Conservation (phyloP, 2,888 invertebrate species). For the Andrena hattorfiana region DNA sequence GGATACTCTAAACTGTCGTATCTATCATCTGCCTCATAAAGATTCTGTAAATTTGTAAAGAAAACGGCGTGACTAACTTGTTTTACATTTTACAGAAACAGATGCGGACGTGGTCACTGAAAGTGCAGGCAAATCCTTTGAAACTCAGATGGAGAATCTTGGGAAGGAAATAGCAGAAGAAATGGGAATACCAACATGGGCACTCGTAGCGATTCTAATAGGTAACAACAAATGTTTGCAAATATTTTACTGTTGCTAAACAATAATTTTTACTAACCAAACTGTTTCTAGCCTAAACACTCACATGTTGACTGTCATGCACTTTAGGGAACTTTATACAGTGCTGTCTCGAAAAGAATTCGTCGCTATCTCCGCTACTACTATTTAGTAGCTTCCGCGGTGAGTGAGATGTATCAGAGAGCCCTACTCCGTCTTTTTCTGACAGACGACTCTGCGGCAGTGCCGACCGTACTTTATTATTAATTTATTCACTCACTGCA, state of each 20-base stretch:
- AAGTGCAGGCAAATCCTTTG: constrained; percentile 71
- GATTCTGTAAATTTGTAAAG: background rate
- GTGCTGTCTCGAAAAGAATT: too few species aligned
- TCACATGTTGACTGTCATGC: background rate
- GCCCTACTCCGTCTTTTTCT: background rate
- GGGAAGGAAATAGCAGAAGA: constrained; percentile 89
- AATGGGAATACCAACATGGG: constrained; percentile 94
- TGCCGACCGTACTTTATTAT: too few species aligned
- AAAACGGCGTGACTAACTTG: background rate
- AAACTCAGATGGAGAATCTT: constrained; percentile 85
- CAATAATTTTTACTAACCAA: background rate
- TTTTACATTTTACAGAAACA: constrained; percentile 41
- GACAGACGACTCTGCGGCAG: too few species aligned
- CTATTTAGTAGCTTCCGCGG: too few species aligned
- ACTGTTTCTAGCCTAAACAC: background rate
- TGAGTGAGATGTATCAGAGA: too few species aligned
- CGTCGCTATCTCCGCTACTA: too few species aligned
- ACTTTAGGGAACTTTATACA: background rate
- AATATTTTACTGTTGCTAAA: background rate
- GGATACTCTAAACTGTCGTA: background rate
- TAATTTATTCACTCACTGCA: too few species aligned
- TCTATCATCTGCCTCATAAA: background rate
- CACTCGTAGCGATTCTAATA: constrained; percentile 93
- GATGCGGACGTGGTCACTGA: constrained; percentile 70
- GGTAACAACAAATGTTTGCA: constrained; percentile 85